Evolutionary conservation across 2,113 vertebrate genomes (phyloP).

Genomic region (Emydocephalus ijimae): DNA sequence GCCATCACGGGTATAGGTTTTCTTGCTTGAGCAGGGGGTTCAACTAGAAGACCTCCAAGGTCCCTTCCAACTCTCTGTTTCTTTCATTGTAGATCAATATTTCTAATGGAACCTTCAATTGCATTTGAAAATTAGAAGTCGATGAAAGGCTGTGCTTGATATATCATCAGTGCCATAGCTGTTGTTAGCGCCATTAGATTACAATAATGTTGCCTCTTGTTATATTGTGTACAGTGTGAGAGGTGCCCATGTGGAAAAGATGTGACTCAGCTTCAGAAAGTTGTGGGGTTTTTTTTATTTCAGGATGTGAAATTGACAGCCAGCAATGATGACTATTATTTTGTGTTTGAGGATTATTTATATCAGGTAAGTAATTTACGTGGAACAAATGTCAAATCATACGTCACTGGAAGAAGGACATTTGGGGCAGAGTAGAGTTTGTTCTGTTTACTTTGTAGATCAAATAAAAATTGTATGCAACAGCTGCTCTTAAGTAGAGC

Average conservation of each 20-base stretch:
- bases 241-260: background rate
- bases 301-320: constrained; percentile 98
- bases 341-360: constrained; percentile 98
- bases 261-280: background rate
- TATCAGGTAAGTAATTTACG: constrained; percentile 83
- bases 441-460: background rate
- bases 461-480: background rate
- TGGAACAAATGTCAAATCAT: constrained; percentile 19
- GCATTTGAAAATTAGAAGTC: background rate
- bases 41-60: background rate
- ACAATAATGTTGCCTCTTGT: background rate
- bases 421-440: background rate
- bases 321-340: constrained; percentile 98
- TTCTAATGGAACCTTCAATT: background rate
- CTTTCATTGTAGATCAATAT: background rate
- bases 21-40: background rate
- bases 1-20: background rate
- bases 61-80: constrained; percentile 6
- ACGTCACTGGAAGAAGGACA: background rate
- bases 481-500: background rate
- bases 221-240: background rate
- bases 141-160: background rate
- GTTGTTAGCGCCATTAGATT: background rate
- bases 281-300: constrained; percentile 36
- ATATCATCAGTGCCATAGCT: background rate